Conservation (phyloP, 2,797 vertebrate species). For the Premnoplex brunnescens region DNA sequence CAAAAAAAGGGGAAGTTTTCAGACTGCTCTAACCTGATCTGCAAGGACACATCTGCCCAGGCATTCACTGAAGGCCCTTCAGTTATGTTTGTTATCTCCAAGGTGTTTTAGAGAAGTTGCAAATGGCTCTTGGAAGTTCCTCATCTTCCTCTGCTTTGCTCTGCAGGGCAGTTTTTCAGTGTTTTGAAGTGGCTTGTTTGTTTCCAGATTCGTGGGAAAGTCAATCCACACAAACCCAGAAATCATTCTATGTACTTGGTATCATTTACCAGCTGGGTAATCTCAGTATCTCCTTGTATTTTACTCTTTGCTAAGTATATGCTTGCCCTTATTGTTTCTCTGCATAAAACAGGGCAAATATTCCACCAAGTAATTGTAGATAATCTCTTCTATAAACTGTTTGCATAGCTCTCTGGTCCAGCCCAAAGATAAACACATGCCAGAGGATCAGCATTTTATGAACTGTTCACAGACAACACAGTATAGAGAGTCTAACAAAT, state of each 20-base stretch:
- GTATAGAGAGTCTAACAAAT: neutral
- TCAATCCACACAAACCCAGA: neutral
- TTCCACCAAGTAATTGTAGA: neutral
- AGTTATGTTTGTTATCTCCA: neutral
- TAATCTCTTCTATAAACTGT: conserved; percentile 50
- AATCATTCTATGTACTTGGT: neutral
- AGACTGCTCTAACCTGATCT: neutral
- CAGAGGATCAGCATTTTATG: conserved; percentile 20
- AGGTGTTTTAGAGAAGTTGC: neutral
- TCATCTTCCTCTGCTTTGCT: neutral
- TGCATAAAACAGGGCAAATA: neutral
- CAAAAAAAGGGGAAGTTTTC: neutral
- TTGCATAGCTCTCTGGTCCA: conserved; percentile 21
- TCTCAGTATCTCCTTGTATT: neutral
- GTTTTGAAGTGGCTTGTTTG: neutral
- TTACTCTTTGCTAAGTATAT: neutral
- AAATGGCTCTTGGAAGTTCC: neutral
- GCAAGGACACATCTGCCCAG: neutral
- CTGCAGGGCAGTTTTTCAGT: neutral
- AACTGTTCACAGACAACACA: neutral
- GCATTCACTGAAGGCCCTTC: neutral
- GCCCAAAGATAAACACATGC: conserved; percentile 35
- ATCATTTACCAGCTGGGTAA: neutral
- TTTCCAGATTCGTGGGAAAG: neutral
- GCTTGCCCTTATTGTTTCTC: neutral